Base-by-base conservation (phyloP, 2,113 vertebrate species). In the Junco hyemalis region DNA sequence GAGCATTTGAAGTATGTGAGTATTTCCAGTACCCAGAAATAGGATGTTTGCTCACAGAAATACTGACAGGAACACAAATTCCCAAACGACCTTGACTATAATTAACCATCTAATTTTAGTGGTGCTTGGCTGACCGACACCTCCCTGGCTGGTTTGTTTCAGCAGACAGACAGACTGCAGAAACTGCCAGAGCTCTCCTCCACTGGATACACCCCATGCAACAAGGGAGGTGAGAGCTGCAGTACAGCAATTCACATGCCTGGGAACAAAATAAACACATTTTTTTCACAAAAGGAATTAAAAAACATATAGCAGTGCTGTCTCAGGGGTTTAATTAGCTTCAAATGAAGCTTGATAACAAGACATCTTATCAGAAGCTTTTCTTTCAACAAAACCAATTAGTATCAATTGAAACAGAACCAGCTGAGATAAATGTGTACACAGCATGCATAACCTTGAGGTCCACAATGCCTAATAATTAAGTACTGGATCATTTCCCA, bases 391-490 rank as follows among this genome's bases (percentile, higher is more conserved):
- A 92, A 91, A 96, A 86, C 50, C 87, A 90, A 77, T 87, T 85
- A 95, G 59, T 77, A 95, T 77, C 91, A 89, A 73, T 66, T 96
- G 94, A 90, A 95, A 73, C 42, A 91, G 90, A 91, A 94, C 77
- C 83, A 95, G 71, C 66, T 5, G 59, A 86, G 87, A 94, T 94
- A 96, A 93, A 94, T 0, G 0, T 47, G 76, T n/a, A 87, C 28
- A 11, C 54, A 90, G 87, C 66, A 72, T 35, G 53, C 42, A 89
- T 81, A 88, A 96, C 93, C 85, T 95, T 86, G 90, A 93, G 81
- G 50, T 88, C 78, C 82, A 74, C 47, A 40, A 86, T 68, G 76
- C 40, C 76, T 94, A 94, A 81, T 86, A 90, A 92, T 90, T 92
- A 93, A 90, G 71, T 57, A 79, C n/a, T 93, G 88, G 81, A 96